Evolutionary conservation across 2,888 invertebrate species (phyloP), one percentile per base, ranked within the genome.

Genomic region (Rotaria magnacalcarata): DNA sequence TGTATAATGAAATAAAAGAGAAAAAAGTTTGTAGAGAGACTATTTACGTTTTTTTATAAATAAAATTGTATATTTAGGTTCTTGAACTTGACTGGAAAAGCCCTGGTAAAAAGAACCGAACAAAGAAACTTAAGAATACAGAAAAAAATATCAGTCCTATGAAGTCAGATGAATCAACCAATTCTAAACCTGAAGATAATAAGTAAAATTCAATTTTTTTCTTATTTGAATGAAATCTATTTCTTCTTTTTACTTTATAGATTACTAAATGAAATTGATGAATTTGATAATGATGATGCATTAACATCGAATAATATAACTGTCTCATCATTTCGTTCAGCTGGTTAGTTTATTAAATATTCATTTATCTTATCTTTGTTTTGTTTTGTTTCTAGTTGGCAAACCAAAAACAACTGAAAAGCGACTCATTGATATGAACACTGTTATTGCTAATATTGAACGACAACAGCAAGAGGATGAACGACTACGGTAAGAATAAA

Each of bases 271-370:
- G 75, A 80, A 80, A 47, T 80, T 10, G 75, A 80, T 21, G 75
- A 80, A 80, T 80, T 80, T 41, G 75, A 80, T 47, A 43, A 80
- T 80, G 75, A 80, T 47, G 47, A 80, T 80, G 47, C 75, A 21
- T 80, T 80, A 47, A 80, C 43, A 14, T 47, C 41, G 11, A 80
- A 80, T 7, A 80, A 80, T 11, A 80, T 47, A 21, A 80, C 43
- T 24, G 47, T 80, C 10, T 47, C 75, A 7, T 80, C 75, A 47
- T 80, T 80, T 80, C 75, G 75, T 47, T 80, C 75, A 10, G 41
- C 47, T 19, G 75, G 75, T 80, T 8, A 19, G 75, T 47, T 50
- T 6, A 19, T 24, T 43, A 41, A 52, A 52, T 52, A 16, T 52
- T 52, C 52, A 47, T 11, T 47, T 47, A 10, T 47, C 47, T 47